These are phyloP conservation scores for Erythrocercus mccallii DNA, from an alignment of 2,113 vertebrate species.

Conservation along the genomic window DNA sequence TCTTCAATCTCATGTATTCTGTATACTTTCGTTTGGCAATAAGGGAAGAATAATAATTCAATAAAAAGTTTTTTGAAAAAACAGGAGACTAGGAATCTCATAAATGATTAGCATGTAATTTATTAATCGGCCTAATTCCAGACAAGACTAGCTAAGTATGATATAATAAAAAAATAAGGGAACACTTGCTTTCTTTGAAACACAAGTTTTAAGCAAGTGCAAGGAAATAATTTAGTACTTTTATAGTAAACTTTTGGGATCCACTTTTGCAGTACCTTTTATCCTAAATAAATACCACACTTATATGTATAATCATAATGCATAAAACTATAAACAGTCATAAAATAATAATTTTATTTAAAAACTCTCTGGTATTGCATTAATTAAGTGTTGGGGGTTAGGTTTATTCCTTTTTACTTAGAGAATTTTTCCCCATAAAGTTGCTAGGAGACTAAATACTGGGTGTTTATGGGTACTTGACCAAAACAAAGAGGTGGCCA, in stretches of 20 bases:
- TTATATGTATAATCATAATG: neutral
- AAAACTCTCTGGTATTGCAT: neutral
- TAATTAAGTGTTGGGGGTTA: too few species aligned
- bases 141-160: neutral
- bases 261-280: neutral
- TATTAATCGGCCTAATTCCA: neutral
- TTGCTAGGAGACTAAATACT: too few species aligned
- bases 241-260: neutral
- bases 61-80: neutral
- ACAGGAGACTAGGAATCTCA: neutral
- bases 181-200: neutral
- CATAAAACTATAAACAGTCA: neutral
- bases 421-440: too few species aligned
- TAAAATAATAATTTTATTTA: neutral
- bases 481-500: too few species aligned
- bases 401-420: too few species aligned
- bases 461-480: too few species aligned
- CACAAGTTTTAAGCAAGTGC: neutral
- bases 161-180: neutral
- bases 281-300: neutral
- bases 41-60: neutral
- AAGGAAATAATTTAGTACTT: neutral
- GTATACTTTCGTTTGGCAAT: neutral
- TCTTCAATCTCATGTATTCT: neutral
- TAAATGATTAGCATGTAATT: neutral